These are phyloP conservation scores for Rambutsinella grinnellia DNA, from an alignment of 2,888 invertebrate species.

Conservation along the genomic window DNA sequence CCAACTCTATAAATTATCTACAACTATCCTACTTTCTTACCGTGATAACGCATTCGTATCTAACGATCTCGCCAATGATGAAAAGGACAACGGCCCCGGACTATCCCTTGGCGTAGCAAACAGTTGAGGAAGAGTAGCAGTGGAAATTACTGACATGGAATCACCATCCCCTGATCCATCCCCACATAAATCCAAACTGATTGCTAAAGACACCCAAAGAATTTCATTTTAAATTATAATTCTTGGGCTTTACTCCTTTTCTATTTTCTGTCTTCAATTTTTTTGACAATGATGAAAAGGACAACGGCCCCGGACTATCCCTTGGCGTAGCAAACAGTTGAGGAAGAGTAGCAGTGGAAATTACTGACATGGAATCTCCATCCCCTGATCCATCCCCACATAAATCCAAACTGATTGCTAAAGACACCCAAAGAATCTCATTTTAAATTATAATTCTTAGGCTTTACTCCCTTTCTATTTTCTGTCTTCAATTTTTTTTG, in stretches of 20 bases:
- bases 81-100: constrained; percentile 64
- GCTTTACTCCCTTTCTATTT: no score
- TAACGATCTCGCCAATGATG: constrained; percentile 71
- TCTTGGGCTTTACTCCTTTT: no score
- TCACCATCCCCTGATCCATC: constrained; percentile 66
- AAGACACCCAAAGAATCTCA: neutral
- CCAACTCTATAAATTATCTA: no score
- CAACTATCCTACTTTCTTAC: no score
- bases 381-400: constrained; percentile 66
- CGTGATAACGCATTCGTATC: constrained; percentile 77
- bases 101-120: constrained; percentile 65
- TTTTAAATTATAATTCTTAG: neutral
- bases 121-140: constrained; percentile 74
- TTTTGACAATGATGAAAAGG: constrained; percentile 62
- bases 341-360: constrained; percentile 74
- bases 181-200: constrained; percentile 65
- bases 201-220: constrained; percentile 46
- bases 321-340: constrained; percentile 65
- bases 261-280: no score
- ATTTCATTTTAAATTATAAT: neutral
- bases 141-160: constrained; percentile 67
- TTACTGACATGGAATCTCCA: constrained; percentile 66
- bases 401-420: constrained; percentile 65
- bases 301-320: constrained; percentile 64
- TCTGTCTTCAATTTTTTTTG: no score